Base-by-base conservation (phyloP, 2,888 invertebrate species). In the Amphiduros pacificus region DNA sequence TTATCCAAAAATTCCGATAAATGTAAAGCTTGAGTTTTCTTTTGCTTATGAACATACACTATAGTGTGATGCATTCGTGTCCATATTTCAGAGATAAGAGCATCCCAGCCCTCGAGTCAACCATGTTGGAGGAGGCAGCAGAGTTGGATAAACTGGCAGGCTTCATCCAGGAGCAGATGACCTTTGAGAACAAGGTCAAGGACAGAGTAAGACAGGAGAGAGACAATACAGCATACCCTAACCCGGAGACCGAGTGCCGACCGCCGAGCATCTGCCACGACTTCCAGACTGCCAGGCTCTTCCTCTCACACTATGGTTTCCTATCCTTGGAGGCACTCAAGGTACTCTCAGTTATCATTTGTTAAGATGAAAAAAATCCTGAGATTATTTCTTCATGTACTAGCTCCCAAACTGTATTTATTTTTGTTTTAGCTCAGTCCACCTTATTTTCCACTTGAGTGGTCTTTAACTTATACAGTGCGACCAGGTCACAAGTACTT, bases 261-360 rank as follows among this genome's bases (percentile, higher is more conserved):
- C 57, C 60, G 5, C 63, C 64, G 31, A 55, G 40, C 17, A 41
- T 41, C 26, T 55, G 74, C 55, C 72, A 79, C 60, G 94, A 95
- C 79, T 97, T 96, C 79, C 95, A 97, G 84, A 95, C 97, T 0
- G 93, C 97, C 1, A 87, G 98, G 55, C 85, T 98, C 28, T 94
- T 99, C 81, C 85, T 99, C 22, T 94, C 96, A 2, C 95, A 98
- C 83, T 94, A 98, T 82, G 98, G 98, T 0, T 91, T 96, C 75
- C 84, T 98, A 22, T 85, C 86, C 6, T 75, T 85, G 40, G 84
- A 85, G 59, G 88, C 89, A 41, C 82, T 86, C 40, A 86, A 86
- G 78, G 86, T 85, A 67, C n/a, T n/a, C n/a, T n/a, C n/a, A n/a
- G n/a, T n/a, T n/a, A n/a, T n/a, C n/a, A n/a, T n/a, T n/a, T n/a